Conservation (phyloP, 2,797 vertebrate species). For the Enoplosus armatus region DNA sequence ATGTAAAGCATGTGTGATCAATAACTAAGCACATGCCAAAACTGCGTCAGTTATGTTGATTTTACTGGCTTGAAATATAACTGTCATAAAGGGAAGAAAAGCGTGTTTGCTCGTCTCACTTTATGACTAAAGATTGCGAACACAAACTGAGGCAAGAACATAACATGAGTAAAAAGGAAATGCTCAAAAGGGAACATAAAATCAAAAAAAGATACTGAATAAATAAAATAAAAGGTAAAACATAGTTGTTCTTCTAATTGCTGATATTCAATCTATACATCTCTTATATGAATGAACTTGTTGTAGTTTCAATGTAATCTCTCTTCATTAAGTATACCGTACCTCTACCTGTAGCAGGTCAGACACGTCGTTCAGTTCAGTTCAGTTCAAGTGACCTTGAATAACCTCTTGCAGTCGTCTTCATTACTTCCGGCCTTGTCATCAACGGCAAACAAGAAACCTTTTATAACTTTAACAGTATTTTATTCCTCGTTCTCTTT, state of each 20-base stretch:
- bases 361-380: neutral
- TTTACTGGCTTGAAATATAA: neutral
- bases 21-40: neutral
- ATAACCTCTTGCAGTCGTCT: neutral
- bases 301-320: neutral
- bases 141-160: neutral
- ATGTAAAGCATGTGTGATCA: neutral
- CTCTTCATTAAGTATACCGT: neutral
- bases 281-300: neutral
- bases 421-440: neutral
- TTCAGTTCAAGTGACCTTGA: neutral
- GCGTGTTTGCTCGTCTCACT: neutral
- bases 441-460: neutral
- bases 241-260: neutral
- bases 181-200: neutral
- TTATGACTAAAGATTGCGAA: neutral
- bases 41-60: neutral
- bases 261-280: neutral
- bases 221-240: neutral
- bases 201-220: neutral
- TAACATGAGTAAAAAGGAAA: neutral
- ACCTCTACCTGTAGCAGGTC: neutral
- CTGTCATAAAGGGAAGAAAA: neutral
- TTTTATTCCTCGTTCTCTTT: neutral
- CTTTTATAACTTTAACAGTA: neutral